phyloP scores from a whole-genome alignment of 2,113 vertebrate species.

The Orthochromis indermauri region DNA sequence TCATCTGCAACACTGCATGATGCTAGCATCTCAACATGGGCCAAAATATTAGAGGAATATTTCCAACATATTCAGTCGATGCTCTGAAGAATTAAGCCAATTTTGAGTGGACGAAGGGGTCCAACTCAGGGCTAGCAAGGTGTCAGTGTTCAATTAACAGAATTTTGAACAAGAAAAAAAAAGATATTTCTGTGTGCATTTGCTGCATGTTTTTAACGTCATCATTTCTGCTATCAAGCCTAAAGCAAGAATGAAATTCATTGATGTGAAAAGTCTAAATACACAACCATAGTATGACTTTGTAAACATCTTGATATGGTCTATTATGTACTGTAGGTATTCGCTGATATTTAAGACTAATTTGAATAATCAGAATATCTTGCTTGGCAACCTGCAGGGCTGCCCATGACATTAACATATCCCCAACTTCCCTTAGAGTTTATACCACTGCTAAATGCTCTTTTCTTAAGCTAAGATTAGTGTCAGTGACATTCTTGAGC shows the following conservation, averaged over 20 bases:
- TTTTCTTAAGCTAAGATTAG: conserved; percentile 44
- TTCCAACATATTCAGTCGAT: neutral
- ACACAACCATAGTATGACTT: neutral
- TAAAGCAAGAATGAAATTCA: neutral
- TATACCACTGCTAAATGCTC: neutral
- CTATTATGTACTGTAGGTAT: neutral
- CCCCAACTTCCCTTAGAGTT: neutral
- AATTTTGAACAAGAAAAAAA: neutral
- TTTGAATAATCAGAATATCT: neutral
- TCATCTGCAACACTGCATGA: neutral
- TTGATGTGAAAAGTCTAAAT: neutral
- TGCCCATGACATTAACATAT: neutral
- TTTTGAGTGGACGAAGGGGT: neutral
- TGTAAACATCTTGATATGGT: neutral
- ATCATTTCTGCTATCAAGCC: neutral
- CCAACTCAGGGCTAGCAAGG: neutral
- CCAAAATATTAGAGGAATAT: neutral
- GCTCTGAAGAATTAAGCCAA: neutral
- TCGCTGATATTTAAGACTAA: neutral
- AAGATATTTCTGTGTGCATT: neutral
- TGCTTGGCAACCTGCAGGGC: neutral
- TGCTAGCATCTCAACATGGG: neutral
- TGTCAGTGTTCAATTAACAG: neutral
- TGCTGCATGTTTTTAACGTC: neutral
- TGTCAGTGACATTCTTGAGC: conserved; percentile 30